Conservation (phyloP, 2,113 vertebrate species). For the Actenoides lindsayi region DNA sequence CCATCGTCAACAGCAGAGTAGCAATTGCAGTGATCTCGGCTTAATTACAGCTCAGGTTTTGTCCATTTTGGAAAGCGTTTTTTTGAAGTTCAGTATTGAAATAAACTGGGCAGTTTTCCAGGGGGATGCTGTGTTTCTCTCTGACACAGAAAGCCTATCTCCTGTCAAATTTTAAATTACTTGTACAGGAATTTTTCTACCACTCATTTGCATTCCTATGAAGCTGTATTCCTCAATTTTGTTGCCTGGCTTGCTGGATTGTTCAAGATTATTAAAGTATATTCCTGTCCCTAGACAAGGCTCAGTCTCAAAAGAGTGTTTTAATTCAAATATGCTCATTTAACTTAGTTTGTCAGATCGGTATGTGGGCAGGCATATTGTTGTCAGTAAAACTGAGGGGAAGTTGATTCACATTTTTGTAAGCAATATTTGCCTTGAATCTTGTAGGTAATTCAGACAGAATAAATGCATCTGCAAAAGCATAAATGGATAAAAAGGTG, state of each 20-base stretch:
- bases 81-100: not conserved
- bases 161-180: not conserved
- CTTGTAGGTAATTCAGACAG: not conserved
- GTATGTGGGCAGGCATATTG: not conserved
- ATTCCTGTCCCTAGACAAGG: not conserved
- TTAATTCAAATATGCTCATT: not conserved
- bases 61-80: not conserved
- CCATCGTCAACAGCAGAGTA: not conserved
- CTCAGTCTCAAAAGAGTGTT: not conserved
- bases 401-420: not conserved
- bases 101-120: not conserved
- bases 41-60: not conserved
- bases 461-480: not conserved
- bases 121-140: not conserved
- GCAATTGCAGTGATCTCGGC: not conserved
- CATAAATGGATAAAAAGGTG: not conserved
- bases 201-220: not conserved
- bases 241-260: not conserved
- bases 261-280: not conserved
- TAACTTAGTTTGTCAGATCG: not conserved
- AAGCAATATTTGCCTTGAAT: not conserved
- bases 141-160: not conserved
- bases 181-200: not conserved
- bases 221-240: not conserved
- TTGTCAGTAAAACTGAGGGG: not conserved